Conservation (phyloP, 2,113 vertebrate genomes). For the Gallinago jamesoni region DNA sequence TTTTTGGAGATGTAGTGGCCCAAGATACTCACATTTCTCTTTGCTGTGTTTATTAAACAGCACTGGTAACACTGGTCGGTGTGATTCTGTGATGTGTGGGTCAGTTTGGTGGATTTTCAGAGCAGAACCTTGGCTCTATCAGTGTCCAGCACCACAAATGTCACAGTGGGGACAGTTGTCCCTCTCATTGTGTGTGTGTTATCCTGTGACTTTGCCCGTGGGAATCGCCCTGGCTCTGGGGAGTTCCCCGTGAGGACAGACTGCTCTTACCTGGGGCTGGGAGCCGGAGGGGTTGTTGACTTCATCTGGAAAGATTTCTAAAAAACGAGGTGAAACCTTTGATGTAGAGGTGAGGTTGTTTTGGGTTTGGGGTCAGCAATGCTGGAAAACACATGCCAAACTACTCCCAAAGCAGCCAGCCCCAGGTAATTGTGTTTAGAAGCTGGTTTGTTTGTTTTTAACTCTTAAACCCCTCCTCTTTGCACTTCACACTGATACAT, state of each 20-base stretch:
- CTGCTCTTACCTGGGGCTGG: accelerated
- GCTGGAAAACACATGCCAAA: background rate
- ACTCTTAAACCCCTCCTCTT: background rate
- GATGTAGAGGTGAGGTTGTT: background rate
- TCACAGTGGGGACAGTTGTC: background rate
- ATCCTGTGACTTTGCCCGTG: accelerated
- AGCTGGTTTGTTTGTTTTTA: background rate
- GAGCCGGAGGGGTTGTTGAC: background rate
- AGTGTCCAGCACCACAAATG: accelerated
- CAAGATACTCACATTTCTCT: accelerated
- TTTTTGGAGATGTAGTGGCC: accelerated
- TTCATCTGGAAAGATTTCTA: background rate
- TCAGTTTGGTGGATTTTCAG: background rate
- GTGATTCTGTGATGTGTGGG: accelerated
- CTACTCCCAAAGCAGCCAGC: background rate
- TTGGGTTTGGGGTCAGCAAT: background rate
- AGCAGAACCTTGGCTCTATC: background rate
- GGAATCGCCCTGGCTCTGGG: background rate
- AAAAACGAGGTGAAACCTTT: background rate
- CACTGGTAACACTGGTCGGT: accelerated
- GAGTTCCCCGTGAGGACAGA: accelerated
- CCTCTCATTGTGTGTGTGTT: accelerated
- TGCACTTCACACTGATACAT: accelerated
- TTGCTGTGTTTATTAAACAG: accelerated
- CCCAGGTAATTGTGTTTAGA: accelerated